A percentile compares a stretch with the other conserved stretches of the same genome.
Conservation (phyloP, 2,797 vertebrate genomes). For the Pelobates cultripes region DNA sequence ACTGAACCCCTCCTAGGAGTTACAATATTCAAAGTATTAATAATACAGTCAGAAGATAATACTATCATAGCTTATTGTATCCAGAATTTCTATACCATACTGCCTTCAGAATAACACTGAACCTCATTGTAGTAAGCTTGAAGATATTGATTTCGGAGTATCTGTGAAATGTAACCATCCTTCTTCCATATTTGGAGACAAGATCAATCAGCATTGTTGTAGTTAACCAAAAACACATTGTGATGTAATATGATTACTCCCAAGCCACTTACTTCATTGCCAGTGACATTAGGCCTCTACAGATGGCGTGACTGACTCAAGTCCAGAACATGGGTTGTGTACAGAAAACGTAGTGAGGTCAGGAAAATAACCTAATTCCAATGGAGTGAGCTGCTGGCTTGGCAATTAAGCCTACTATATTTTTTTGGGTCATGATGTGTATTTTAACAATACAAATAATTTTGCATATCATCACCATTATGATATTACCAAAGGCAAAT, state of each 20-base stretch:
- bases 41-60: slow-evolving; percentile 9
- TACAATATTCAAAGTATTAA: slow-evolving; percentile 8
- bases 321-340: slow-evolving; percentile 50
- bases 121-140: no score
- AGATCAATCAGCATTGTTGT: neutral
- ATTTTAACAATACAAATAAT: neutral
- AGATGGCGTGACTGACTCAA: slow-evolving; percentile 66
- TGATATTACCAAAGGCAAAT: neutral
- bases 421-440: neutral
- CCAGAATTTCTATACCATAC: no score
- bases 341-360: slow-evolving; percentile 65
- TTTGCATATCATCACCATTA: neutral
- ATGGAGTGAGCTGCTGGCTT: slow-evolving; percentile 54
- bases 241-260: slow-evolving; percentile 47
- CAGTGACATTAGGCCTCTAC: slow-evolving; percentile 63
- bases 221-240: slow-evolving; percentile 20
- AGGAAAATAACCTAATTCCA: slow-evolving; percentile 58
- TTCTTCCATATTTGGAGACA: neutral
- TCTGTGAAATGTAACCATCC: neutral
- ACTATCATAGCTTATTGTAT: neutral
- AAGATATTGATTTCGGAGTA: neutral
- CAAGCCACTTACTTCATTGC: slow-evolving; percentile 46
- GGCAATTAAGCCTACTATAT: neutral
- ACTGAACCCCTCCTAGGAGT: slow-evolving; percentile 33
- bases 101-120: no score